A percentile compares a stretch with the other conserved stretches of the same genome.
These are phyloP conservation scores for Amiota mariae DNA, from an alignment of 2,888 invertebrate species.

Conservation along the genomic window DNA sequence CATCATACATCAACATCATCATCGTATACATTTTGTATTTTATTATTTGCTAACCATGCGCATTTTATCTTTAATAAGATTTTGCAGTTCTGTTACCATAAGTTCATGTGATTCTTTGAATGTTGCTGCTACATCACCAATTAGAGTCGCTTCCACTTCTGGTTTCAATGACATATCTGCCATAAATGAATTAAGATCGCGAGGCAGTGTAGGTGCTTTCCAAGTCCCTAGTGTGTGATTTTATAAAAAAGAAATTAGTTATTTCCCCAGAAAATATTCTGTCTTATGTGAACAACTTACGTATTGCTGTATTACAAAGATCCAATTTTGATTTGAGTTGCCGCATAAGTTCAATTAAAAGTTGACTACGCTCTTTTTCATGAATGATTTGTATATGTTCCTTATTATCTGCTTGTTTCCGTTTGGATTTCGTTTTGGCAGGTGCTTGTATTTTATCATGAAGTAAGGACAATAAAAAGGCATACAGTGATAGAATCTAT, in stretches of 20 bases:
- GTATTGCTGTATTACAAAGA: constrained; percentile 67
- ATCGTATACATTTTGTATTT: background rate
- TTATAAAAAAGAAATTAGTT: background rate
- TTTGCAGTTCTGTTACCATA: constrained; percentile 69
- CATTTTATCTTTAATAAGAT: constrained; percentile 72
- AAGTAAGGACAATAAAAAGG: constrained; percentile 70
- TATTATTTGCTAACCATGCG: constrained; percentile 71
- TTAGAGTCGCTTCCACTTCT: constrained; percentile 69
- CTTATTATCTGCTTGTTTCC: constrained; percentile 47
- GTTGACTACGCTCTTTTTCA: constrained; percentile 70
- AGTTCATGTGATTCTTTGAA: constrained; percentile 72
- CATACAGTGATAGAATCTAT: constrained; percentile 72
- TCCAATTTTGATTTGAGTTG: constrained; percentile 70
- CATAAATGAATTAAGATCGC: constrained; percentile 70
- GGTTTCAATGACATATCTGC: constrained; percentile 73
- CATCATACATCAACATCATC: too few species aligned
- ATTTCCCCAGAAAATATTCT: background rate
- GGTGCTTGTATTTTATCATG: constrained; percentile 70
- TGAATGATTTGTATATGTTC: constrained; percentile 57
- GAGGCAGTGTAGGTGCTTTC: constrained; percentile 68
- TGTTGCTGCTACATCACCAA: constrained; percentile 68
- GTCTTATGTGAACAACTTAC: constrained; percentile 47
- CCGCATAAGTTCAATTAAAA: constrained; percentile 70
- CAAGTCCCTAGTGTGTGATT: constrained; percentile 58
- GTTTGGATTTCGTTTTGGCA: constrained; percentile 61